Evolutionary conservation across 2,888 invertebrate genomes (phyloP).

Genomic region (Spialia ferax): DNA sequence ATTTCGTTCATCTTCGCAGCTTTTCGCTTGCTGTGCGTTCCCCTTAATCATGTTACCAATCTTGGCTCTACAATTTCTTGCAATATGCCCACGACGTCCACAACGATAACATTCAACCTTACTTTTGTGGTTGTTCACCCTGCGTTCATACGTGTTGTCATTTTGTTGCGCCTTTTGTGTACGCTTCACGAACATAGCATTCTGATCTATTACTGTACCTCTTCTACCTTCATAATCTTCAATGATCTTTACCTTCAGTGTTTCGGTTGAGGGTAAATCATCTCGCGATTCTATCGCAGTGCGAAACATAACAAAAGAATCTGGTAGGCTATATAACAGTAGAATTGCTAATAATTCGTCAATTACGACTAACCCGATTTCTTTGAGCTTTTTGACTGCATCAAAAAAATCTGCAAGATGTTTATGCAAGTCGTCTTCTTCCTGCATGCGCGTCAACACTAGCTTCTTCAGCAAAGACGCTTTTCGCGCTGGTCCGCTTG

Average conservation of each 20-base stretch:
- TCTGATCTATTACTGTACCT: conserved; percentile 18
- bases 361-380: conserved; percentile 40
- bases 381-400: conserved; percentile 38
- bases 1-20: neutral
- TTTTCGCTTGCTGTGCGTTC: conserved; percentile 1
- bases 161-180: neutral
- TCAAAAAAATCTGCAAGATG: conserved; percentile 42
- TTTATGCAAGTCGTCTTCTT: conserved; percentile 33
- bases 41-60: neutral
- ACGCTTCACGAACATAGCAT: conserved; percentile 36
- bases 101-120: conserved; percentile 29
- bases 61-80: conserved; percentile 36
- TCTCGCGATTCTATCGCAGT: conserved; percentile 47
- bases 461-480: conserved; percentile 41
- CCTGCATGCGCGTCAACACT: conserved; percentile 40
- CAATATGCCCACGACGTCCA: conserved; percentile 39
- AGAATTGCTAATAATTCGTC: conserved; percentile 37
- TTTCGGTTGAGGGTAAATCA: conserved; percentile 41
- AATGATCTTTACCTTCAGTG: conserved; percentile 38
- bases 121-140: conserved; percentile 13
- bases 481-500: conserved; percentile 41
- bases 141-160: neutral
- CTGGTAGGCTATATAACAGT: conserved; percentile 42
- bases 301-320: conserved; percentile 46
- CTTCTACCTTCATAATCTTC: conserved; percentile 39